Evolutionary conservation across 2,888 invertebrate genomes (phyloP), one percentile per base, ranked within the genome.

Genomic region (Sepioteuthis lessoniana): DNA sequence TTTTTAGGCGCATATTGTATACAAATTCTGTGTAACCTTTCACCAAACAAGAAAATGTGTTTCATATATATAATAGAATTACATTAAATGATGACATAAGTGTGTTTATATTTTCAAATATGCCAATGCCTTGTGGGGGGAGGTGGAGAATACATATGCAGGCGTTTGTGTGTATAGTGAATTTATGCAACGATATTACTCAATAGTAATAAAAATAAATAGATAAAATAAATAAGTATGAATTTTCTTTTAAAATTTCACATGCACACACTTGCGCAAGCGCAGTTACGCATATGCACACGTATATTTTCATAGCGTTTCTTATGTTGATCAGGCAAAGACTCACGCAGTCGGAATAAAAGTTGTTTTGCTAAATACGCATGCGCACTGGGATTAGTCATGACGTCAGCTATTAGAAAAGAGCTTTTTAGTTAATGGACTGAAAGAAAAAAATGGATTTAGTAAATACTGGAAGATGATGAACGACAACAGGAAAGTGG

Each of bases 341-440:
- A n/a, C 76, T 76, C 31, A 76, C n/a, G 76, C 76, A n/a, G n/a
- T 76, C 16, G 76, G 19, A 76, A 76, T 16, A 76, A 76, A 76
- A 13, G 13, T 76, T 76, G 76, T 76, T 76, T 76, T 76, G 76
- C 76, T 76, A 76, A 76, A 76, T 76, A 76, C 76, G 76, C 76
- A 76, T 76, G 76, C n/a, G 76, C 76, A 76, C 13, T n/a, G 76
- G 76, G 76, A 76, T 76, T 76, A 35, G 76, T 76, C 76, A 76
- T 76, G 76, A 76, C 76, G 76, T 76, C 76, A 76, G 76, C 76
- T 76, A 76, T 76, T 76, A 76, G 76, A 76, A 76, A 76, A 76
- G 76, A 76, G 76, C 76, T 76, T 76, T 76, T 76, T 76, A 76
- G 76, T 76, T 76, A 76, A 76, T 76, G 76, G 76, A 76, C 76